phyloP scores from a whole-genome alignment of 1,140 invertebrate species.

The Asobara japonica region DNA sequence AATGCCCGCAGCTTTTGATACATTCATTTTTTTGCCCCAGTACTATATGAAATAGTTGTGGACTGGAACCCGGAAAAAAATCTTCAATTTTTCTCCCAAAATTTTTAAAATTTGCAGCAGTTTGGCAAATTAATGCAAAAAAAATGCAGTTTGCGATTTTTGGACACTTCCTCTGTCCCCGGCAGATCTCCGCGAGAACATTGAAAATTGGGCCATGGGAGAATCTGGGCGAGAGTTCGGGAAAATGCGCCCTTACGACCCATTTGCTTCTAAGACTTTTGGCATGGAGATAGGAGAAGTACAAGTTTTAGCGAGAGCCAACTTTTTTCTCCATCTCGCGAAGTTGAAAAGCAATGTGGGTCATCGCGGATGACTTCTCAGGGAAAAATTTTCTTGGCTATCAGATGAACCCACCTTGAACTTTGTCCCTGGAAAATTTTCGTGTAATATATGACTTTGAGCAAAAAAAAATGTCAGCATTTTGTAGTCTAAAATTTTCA shows the following conservation, averaged over 20 bases:
- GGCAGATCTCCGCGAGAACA: not conserved
- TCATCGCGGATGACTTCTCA: not conserved
- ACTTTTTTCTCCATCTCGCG: not conserved
- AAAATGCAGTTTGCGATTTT: no score
- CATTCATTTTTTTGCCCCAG: no score
- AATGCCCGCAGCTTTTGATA: no score
- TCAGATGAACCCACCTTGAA: not conserved
- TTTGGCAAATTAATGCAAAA: no score
- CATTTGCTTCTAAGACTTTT: not conserved
- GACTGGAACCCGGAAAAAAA: no score
- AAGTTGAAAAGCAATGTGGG: not conserved
- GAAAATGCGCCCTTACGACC: not conserved
- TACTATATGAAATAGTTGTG: no score
- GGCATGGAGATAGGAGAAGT: not conserved
- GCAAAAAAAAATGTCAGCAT: no score
- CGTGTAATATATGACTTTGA: no score
- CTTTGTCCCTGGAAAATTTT: not conserved
- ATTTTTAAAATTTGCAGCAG: no score
- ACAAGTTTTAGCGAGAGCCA: not conserved
- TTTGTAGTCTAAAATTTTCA: no score
- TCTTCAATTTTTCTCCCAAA: no score
- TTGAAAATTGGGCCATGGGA: not conserved
- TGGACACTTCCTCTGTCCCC: not conserved
- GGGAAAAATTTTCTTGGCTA: not conserved
- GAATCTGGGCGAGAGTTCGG: not conserved